Conservation (phyloP, 2,797 vertebrate genomes). For the Xenops minutus region DNA sequence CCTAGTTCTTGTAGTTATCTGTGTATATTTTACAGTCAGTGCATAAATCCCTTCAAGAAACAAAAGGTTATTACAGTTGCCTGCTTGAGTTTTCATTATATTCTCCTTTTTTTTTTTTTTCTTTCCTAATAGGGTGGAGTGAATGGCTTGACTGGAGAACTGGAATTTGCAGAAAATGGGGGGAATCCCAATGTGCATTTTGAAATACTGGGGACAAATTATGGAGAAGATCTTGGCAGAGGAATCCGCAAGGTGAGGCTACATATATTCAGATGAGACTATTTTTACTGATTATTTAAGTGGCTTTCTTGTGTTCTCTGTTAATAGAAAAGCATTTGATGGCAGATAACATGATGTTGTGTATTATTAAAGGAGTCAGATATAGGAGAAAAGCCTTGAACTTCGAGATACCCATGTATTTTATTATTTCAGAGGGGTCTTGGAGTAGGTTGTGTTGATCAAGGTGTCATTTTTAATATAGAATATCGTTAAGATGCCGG, state of each 20-base stretch:
- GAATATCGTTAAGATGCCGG: not conserved
- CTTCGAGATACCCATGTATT: not conserved
- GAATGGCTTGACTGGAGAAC: conserved; percentile 89
- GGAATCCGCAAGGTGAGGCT: conserved; percentile 90
- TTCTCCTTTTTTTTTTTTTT: not conserved
- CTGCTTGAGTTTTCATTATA: not conserved
- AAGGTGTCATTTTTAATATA: not conserved
- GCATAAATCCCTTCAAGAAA: not conserved
- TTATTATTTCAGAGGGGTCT: not conserved
- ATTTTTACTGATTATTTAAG: not conserved
- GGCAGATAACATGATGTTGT: not conserved
- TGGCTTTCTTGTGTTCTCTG: not conserved
- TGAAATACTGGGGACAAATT: conserved; percentile 97
- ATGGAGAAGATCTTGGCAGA: conserved; percentile 93
- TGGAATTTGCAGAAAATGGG: conserved; percentile 95
- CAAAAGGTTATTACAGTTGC: not conserved
- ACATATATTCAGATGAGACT: not conserved
- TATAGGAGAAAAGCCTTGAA: not conserved
- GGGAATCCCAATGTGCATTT: conserved; percentile 96
- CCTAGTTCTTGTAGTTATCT: not conserved
- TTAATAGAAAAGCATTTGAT: not conserved
- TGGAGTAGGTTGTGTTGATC: not conserved
- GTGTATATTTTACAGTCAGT: not conserved
- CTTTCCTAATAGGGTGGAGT: conserved; percentile 83
- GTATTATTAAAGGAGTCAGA: not conserved